These are phyloP conservation scores for Oligia fasciuncula DNA, from an alignment of 2,888 invertebrate species.

Conservation along the genomic window DNA sequence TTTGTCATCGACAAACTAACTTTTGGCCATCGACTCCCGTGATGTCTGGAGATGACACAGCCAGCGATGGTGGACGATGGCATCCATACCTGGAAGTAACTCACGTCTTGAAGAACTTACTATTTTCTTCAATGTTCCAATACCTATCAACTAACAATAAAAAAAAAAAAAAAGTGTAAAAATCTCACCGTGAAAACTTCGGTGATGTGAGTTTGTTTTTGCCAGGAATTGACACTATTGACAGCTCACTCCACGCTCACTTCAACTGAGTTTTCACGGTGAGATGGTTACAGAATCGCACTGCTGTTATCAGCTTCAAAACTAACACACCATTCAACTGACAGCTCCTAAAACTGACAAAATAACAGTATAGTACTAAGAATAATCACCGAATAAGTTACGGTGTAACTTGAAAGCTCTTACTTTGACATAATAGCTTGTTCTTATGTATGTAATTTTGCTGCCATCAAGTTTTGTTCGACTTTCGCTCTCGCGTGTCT, in stretches of 20 bases:
- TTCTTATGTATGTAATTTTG: conserved; percentile 19
- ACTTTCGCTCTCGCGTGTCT: conserved; percentile 56
- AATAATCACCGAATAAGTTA: conserved; percentile 6
- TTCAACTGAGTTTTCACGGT: too few species aligned
- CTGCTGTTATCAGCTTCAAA: neutral
- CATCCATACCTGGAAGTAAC: neutral
- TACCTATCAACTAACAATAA: too few species aligned
- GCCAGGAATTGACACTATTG: too few species aligned
- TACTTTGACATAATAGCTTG: conserved; percentile 5
- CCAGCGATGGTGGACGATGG: too few species aligned
- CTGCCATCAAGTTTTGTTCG: conserved; percentile 26
- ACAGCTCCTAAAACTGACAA: neutral
- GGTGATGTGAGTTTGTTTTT: too few species aligned
- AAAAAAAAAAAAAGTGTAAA: too few species aligned
- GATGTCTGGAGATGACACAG: neutral
- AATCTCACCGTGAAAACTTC: too few species aligned
- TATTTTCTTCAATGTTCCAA: neutral
- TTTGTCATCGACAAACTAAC: neutral
- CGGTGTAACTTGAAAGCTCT: conserved; percentile 19
- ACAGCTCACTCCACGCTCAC: too few species aligned
- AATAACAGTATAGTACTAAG: neutral
- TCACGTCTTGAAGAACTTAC: neutral
- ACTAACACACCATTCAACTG: neutral
- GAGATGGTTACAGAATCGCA: too few species aligned
- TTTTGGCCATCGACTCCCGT: neutral